These are phyloP conservation scores for Manis crassicaudata DNA, from an alignment of 2,797 vertebrate genomes.

Conservation along the genomic window DNA sequence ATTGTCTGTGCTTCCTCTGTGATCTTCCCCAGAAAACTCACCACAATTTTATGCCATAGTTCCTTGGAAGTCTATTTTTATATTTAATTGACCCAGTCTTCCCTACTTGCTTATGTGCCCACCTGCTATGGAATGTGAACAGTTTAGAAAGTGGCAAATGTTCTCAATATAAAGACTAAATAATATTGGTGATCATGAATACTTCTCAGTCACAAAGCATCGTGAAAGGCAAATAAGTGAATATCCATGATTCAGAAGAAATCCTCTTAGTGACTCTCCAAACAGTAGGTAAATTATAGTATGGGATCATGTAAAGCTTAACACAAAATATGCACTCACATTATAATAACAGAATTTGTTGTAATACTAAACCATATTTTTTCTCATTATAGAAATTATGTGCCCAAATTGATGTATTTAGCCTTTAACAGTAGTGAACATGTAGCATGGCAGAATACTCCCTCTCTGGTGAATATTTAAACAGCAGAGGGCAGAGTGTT, in stretches of 20 bases:
- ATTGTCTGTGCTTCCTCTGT: not conserved
- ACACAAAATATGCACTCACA: not conserved
- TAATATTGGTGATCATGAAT: not conserved
- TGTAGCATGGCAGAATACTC: not conserved
- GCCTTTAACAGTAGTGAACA: not conserved
- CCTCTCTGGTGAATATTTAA: conserved; percentile 20
- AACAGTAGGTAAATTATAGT: conserved; percentile 35
- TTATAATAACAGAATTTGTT: conserved; percentile 4
- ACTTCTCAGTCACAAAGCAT: conserved; percentile 34
- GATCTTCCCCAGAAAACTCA: conserved; percentile 23
- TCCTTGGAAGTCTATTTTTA: conserved; percentile 19
- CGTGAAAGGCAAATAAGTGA: conserved; percentile 25
- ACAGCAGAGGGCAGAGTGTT: conserved; percentile 52
- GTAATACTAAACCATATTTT: conserved; percentile 28
- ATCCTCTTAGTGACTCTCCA: conserved; percentile 18
- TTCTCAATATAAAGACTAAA: not conserved
- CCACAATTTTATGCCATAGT: not conserved
- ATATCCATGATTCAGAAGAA: conserved; percentile 56
- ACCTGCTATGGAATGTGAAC: not conserved
- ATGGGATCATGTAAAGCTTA: not conserved
- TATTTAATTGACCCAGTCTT: not conserved
- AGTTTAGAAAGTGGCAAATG: not conserved
- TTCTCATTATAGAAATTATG: conserved; percentile 16
- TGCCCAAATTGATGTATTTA: not conserved
- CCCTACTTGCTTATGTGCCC: not conserved